phyloP scores from a whole-genome alignment of 35 echinoderm and acorn worm genomes.

The Lytechinus variegatus region DNA sequence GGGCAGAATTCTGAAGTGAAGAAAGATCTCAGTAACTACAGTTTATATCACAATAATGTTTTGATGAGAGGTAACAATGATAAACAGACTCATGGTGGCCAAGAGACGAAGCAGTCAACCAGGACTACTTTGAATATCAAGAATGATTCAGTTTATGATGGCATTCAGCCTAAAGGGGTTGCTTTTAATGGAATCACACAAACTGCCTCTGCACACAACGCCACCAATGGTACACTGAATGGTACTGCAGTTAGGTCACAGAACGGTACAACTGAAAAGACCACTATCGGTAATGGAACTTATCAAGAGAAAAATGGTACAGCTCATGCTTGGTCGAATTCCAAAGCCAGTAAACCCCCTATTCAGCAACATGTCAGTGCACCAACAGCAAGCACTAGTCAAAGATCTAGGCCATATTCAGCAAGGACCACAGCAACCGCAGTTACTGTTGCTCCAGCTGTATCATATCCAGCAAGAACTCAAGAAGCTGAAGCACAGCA shows the following conservation, averaged over 20 bases:
- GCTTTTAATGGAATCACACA: neutral
- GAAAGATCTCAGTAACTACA: constrained; percentile 14
- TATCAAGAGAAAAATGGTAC: neutral
- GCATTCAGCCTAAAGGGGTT: neutral
- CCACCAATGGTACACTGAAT: neutral
- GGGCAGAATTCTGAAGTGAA: neutral
- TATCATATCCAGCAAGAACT: constrained; percentile 18
- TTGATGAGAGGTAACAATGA: constrained; percentile 13
- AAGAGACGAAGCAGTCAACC: neutral
- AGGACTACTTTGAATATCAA: neutral
- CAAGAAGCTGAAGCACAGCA: constrained; percentile 22
- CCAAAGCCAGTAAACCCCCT: constrained; percentile 47
- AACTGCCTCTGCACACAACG: neutral
- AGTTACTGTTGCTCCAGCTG: constrained; percentile 48
- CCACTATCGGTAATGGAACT: neutral
- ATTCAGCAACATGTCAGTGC: constrained; percentile 41
- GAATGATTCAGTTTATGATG: neutral
- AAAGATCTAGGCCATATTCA: constrained; percentile 63
- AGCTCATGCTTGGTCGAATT: constrained; percentile 25
- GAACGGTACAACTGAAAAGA: neutral
- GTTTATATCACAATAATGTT: constrained; percentile 16
- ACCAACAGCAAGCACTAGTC: constrained; percentile 9
- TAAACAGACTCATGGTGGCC: constrained; percentile 20
- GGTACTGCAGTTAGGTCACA: neutral
- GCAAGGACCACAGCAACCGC: constrained; percentile 80